These are phyloP conservation scores for Sebastolobus alascanus DNA, from an alignment of 2,797 vertebrate species.

Conservation along the genomic window DNA sequence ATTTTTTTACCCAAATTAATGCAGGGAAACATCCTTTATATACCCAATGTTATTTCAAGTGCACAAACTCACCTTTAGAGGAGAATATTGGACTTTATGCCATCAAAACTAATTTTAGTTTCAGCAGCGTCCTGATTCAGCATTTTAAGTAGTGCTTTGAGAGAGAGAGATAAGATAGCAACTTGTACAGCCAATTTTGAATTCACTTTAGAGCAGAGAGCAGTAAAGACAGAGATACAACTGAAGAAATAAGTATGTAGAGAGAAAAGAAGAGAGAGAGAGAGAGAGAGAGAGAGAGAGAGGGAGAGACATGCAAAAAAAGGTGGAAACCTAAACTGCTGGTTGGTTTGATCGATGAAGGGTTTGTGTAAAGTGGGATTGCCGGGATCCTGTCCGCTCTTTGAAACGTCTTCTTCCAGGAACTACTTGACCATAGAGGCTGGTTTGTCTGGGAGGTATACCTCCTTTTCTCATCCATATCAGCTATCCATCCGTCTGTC, in stretches of 20 bases:
- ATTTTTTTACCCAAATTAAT: background rate
- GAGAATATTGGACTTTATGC: background rate
- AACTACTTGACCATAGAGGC: slow-evolving; percentile 41
- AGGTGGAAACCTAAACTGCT: slow-evolving; percentile 38
- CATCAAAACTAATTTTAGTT: background rate
- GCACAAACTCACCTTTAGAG: background rate
- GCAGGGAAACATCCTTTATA: background rate
- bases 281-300: background rate
- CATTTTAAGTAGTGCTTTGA: background rate
- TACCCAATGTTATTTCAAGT: background rate
- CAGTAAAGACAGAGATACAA: background rate
- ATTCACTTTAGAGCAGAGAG: background rate
- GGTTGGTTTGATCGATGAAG: slow-evolving; percentile 45
- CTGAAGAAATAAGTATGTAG: background rate
- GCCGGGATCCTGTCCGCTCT: slow-evolving; percentile 16
- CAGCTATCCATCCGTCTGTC: slow-evolving; percentile 23
- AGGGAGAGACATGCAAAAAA: background rate
- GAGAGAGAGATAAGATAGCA: background rate
- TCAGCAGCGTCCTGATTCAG: background rate
- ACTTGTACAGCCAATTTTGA: background rate
- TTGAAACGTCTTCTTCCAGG: slow-evolving; percentile 46
- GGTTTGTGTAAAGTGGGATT: slow-evolving; percentile 45
- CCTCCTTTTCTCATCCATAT: slow-evolving; percentile 17
- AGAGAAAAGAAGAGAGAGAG: background rate
- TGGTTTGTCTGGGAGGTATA: slow-evolving; percentile 19